phyloP scores from a whole-genome alignment of 2,113 vertebrate species.

The Promerops cafer region DNA sequence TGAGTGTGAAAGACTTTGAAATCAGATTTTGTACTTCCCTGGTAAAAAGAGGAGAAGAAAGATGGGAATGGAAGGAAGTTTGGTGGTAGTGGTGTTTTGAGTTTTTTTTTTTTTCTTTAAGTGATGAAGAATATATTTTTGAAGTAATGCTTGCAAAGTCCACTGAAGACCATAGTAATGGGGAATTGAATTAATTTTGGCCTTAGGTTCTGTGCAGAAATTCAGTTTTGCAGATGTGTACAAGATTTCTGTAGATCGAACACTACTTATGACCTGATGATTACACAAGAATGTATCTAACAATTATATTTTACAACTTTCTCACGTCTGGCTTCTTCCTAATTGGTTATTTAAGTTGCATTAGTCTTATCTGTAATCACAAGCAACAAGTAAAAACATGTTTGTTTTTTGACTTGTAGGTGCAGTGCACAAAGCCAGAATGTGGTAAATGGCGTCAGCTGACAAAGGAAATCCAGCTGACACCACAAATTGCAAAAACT shows the following conservation, averaged over 20 bases:
- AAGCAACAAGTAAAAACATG: constrained; percentile 19
- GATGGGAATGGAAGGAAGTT: neutral
- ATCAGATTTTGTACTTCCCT: neutral
- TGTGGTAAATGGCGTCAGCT: constrained; percentile 97
- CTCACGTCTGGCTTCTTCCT: neutral
- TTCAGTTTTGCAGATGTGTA: neutral
- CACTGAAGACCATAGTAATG: neutral
- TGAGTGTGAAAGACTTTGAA: neutral
- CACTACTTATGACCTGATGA: neutral
- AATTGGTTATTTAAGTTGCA: neutral
- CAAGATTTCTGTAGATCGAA: neutral
- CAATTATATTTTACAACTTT: neutral
- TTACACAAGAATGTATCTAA: neutral
- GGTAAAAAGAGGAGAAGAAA: neutral
- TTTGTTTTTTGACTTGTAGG: constrained; percentile 68
- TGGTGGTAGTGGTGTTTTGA: neutral
- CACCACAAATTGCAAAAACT: constrained; percentile 80
- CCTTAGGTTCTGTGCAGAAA: neutral
- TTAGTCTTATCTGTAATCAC: neutral
- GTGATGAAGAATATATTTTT: neutral
- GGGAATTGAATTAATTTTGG: neutral
- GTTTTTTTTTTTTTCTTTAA: neutral
- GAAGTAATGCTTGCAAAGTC: neutral
- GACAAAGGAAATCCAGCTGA: constrained; percentile 93
- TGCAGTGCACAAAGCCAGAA: constrained; percentile 88